Base-by-base conservation (phyloP, 2,113 vertebrate species). In the Ia io region DNA sequence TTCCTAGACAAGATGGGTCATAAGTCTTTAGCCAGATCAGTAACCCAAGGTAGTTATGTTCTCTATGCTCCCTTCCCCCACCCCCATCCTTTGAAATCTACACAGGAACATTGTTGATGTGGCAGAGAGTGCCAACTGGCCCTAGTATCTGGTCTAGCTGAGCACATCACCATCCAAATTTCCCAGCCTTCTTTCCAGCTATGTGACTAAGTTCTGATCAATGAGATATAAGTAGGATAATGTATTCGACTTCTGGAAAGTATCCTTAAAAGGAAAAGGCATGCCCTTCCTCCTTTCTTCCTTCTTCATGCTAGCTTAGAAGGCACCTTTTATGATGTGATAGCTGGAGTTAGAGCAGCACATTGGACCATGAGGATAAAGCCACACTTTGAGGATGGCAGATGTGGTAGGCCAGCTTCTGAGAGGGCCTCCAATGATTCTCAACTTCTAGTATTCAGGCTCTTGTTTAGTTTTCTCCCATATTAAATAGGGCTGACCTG, bases 1-100 rank as follows among this genome's bases (percentile, higher is more conserved):
- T 91, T 92, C 70, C 56, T 69, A 94, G 53, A 77, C 74, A 93
- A 97, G 63, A 91, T n/a, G 37, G 61, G 51, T 70, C 74, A 35
- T 37, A 47, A 91, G 47, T 85, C 53, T 53, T 93, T 89, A 82
- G 49, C 69, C 35, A 91, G 44, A 56, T 65, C 83, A 93, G 44
- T 59, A 92, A 93, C 89, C 37, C 63, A 56, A 88, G 69, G 5
- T 7, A 65, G 53, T 69, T 56, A 82, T 53, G 18, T 61, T 73
- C 61, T 63, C 32, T 65, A 9, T 40, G 63, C 25, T 63, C 53
- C 40, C 49, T 16, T 44, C 32, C 14, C 12, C 30, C 20, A 23
- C 7, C 12, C 13, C 44, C 35, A 79, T 14, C 14, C 7, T 73
- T 42, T 56, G 14, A 51, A 87, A 69, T 53, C 78, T n/a, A 69